These are phyloP conservation scores for Agrochola macilenta DNA, from an alignment of 2,888 invertebrate genomes.

Conservation along the genomic window DNA sequence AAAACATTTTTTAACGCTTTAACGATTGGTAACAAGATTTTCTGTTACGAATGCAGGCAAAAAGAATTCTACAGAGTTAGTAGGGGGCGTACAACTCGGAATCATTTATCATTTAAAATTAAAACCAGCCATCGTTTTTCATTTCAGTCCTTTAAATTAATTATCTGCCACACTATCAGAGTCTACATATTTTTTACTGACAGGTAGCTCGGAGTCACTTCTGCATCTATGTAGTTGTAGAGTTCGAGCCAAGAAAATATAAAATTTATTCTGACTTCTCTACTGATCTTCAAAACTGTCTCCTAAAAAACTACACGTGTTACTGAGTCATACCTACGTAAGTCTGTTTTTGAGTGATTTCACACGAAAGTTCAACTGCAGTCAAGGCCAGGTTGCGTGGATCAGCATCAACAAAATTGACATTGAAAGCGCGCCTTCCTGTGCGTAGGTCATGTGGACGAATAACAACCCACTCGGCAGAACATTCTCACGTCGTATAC, in stretches of 20 bases:
- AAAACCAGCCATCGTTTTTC: conserved; percentile 8
- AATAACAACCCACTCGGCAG: conserved; percentile 62
- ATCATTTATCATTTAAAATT: conserved; percentile 17
- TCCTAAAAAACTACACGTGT: conserved; percentile 25
- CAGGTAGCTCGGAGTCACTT: neutral
- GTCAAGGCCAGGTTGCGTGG: conserved; percentile 62
- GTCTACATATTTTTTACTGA: conserved; percentile 10
- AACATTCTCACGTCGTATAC: conserved; percentile 67
- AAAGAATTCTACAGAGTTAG: neutral
- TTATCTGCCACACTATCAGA: neutral
- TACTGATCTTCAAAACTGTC: conserved; percentile 11
- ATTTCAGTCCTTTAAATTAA: neutral
- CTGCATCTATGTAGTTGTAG: neutral
- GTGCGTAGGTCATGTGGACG: conserved; percentile 66
- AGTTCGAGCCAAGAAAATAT: neutral
- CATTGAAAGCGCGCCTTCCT: conserved; percentile 63
- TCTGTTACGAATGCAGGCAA: neutral
- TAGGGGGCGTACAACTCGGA: conserved; percentile 3
- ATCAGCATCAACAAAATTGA: conserved; percentile 64
- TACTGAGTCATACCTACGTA: conserved; percentile 42
- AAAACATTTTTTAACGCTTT: conserved; percentile 1
- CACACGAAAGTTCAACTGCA: conserved; percentile 67
- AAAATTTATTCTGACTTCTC: neutral
- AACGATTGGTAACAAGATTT: conserved; percentile 10
- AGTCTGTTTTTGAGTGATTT: conserved; percentile 49